Evolutionary conservation across 2,888 invertebrate genomes (phyloP).

Genomic region (Catocala fraxini): DNA sequence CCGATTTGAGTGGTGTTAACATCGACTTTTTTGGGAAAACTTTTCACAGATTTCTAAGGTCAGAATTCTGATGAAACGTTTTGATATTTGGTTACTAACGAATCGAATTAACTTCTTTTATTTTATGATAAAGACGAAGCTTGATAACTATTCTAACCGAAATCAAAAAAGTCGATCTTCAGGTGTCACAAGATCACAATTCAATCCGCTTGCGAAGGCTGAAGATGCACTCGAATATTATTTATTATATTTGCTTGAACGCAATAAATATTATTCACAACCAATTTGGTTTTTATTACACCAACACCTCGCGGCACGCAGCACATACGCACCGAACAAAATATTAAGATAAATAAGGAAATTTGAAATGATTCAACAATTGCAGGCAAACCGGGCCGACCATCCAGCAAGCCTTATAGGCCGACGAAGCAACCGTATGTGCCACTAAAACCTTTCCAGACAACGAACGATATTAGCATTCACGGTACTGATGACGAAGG

Average conservation of each 20-base stretch:
- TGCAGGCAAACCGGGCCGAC: conserved; percentile 84
- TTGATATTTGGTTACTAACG: conserved; percentile 30
- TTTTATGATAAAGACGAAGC: conserved; percentile 12
- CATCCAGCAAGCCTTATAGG: conserved; percentile 79
- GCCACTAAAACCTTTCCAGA: conserved; percentile 81
- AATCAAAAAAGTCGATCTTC: conserved; percentile 41
- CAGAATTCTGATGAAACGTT: conserved; percentile 34
- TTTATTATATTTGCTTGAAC: conserved; percentile 76
- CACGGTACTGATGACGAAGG: conserved; percentile 62
- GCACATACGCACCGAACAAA: conserved; percentile 67
- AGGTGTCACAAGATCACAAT: conserved; percentile 72
- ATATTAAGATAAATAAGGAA: conserved; percentile 53
- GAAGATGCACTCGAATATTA: conserved; percentile 72
- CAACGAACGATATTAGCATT: conserved; percentile 63
- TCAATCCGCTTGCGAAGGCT: conserved; percentile 73
- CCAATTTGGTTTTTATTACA: conserved; percentile 87
- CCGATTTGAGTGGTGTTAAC: conserved; percentile 15
- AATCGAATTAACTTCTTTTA: conserved; percentile 5
- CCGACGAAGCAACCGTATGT: conserved; percentile 84
- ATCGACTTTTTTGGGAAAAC: conserved; percentile 35
- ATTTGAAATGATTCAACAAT: conserved; percentile 80
- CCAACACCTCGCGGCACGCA: conserved; percentile 83
- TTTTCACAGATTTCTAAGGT: conserved; percentile 31
- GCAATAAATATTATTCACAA: conserved; percentile 84
- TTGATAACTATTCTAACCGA: conserved; percentile 21